Evolutionary conservation across 1,140 invertebrate species (phyloP), one percentile per base, ranked within the genome.

Genomic region (Himalopsyche phryganea): DNA sequence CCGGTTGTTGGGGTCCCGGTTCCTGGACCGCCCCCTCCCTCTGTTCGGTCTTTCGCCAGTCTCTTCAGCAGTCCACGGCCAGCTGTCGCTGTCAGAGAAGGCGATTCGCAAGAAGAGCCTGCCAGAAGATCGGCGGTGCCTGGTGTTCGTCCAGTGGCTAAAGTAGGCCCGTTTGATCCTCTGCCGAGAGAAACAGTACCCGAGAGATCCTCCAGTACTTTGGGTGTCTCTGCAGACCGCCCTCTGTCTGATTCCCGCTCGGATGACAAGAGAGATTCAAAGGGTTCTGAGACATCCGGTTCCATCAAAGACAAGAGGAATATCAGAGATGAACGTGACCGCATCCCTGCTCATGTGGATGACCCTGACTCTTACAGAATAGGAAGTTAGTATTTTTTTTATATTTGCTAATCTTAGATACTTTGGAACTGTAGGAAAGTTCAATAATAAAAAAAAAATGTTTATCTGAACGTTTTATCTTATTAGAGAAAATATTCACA

Each of bases 361-460:
- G 83, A 87, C 71, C 84, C 84, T 15, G 78, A 80, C 61, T 80
- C 79, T 7, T 84, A 82, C 55, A 79, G 83, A 60, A 83, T 85
- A 77, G 85, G 83, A 74, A 85, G 85, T 86, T 73, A 79, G 69
- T 69, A 28, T 28, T 28, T 5, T 28, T 28, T 28, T 28, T 5
- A n/a, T n/a, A n/a, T n/a, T n/a, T n/a, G n/a, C n/a, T n/a, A n/a
- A n/a, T n/a, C n/a, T n/a, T n/a, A n/a, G n/a, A n/a, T n/a, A n/a
- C n/a, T n/a, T n/a, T n/a, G n/a, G n/a, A n/a, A n/a, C n/a, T n/a
- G n/a, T n/a, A n/a, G n/a, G n/a, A n/a, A n/a, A n/a, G n/a, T n/a
- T n/a, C n/a, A n/a, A n/a, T n/a, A n/a, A n/a, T n/a, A n/a, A n/a
- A n/a, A n/a, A n/a, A n/a, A n/a, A n/a, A n/a, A n/a, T n/a, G n/a